phyloP scores from a whole-genome alignment of 2,888 invertebrate species.

The Pseudococcus viburni region DNA sequence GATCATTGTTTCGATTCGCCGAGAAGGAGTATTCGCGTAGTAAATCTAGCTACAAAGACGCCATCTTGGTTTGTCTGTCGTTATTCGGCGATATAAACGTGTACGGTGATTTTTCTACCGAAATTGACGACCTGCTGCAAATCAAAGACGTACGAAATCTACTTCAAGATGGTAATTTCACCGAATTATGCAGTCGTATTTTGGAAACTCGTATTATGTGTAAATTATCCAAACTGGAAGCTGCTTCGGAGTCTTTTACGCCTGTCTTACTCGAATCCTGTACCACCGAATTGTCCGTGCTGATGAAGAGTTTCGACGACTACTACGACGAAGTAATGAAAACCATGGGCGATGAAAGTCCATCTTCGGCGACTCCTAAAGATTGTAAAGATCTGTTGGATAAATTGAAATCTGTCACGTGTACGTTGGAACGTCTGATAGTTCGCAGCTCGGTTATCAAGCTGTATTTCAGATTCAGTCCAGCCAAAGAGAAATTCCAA shows the following conservation, averaged over 20 bases:
- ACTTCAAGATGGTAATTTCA: constrained; percentile 74
- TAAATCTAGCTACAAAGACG: constrained; percentile 71
- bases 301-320: constrained; percentile 59
- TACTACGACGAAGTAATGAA: constrained; percentile 51
- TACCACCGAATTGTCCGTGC: constrained; percentile 43
- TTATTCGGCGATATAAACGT: constrained; percentile 76
- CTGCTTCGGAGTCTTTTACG: constrained; percentile 47
- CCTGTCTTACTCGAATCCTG: constrained; percentile 59
- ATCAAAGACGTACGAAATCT: constrained; percentile 75
- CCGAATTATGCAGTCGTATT: constrained; percentile 76
- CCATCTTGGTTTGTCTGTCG: constrained; percentile 76
- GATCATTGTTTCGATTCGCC: constrained; percentile 76
- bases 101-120: constrained; percentile 75
- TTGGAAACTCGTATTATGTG: constrained; percentile 73
- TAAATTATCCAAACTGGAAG: constrained; percentile 67
- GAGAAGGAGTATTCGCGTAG: constrained; percentile 74
- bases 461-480: constrained; percentile 33
- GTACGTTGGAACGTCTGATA: constrained; percentile 55
- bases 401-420: constrained; percentile 47
- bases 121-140: constrained; percentile 76
- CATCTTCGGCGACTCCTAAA: too few species aligned
- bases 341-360: constrained; percentile 1
- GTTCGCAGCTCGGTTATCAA: constrained; percentile 58
- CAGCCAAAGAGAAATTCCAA: constrained; percentile 53
- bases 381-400: neutral